Percentiles rank a stretch among this genome's conserved stretches.
phyloP scores from a whole-genome alignment of 2,888 invertebrate genomes.

The Drosophila limbata region DNA sequence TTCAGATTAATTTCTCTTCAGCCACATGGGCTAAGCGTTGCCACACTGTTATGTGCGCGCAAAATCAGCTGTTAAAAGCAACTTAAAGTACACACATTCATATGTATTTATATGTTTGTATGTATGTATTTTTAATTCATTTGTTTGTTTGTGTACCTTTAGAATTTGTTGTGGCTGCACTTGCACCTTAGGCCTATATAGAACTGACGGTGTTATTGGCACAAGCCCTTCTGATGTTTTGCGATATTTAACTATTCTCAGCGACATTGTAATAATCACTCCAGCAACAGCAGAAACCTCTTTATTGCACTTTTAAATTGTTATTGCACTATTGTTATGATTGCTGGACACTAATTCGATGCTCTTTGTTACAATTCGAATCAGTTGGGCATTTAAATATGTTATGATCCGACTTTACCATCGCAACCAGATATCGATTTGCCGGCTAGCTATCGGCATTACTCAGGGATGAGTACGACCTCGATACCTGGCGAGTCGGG shows the following conservation, averaged over 20 bases:
- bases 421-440: no score
- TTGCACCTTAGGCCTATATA: constrained; percentile 53
- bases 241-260: constrained; percentile 74
- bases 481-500: no score
- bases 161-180: constrained; percentile 46
- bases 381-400: constrained; percentile 39
- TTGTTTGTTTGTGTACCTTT: constrained; percentile 58
- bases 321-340: constrained; percentile 10
- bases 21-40: constrained; percentile 16
- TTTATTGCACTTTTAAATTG: constrained; percentile 27
- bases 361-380: constrained; percentile 53
- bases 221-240: constrained; percentile 58
- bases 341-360: constrained; percentile 56
- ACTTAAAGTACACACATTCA: neutral
- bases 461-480: no score
- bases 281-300: neutral
- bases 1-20: neutral
- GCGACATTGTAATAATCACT: constrained; percentile 61
- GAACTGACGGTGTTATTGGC: constrained; percentile 47
- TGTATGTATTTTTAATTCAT: constrained; percentile 7
- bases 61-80: constrained; percentile 45
- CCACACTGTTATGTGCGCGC: constrained; percentile 10
- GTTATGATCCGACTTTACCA: no score
- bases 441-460: no score
- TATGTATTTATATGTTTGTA: neutral